Evolutionary conservation across 1,140 invertebrate genomes (phyloP).

Genomic region (Meloidogyne floridensis): DNA sequence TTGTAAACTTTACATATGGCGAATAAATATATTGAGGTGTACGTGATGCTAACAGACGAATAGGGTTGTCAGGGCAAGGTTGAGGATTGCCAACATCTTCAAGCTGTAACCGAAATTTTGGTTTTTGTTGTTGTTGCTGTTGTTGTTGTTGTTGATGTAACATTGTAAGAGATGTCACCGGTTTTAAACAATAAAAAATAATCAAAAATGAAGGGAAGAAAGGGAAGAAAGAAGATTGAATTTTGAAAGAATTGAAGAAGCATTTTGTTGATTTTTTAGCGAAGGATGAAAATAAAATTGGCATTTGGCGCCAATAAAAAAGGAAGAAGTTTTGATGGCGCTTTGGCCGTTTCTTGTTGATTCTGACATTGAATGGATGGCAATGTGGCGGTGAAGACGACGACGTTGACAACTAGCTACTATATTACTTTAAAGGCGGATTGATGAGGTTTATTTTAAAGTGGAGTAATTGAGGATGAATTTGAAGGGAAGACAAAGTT

Average conservation of each 20-base stretch:
- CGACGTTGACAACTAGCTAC: background rate
- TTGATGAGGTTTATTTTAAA: background rate
- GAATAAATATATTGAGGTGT: constrained; percentile 47
- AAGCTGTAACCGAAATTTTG: constrained; percentile 15
- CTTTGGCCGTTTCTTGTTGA: constrained; percentile 3
- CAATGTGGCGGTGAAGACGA: background rate
- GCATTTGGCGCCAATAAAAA: background rate
- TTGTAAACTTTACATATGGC: constrained; percentile 31
- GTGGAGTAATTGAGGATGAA: background rate
- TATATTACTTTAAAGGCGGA: background rate
- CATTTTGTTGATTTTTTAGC: background rate
- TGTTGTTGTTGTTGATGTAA: constrained; percentile 8
- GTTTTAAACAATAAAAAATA: constrained; percentile 1
- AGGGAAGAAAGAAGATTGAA: background rate
- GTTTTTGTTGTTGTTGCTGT: background rate
- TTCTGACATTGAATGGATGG: constrained; percentile 5
- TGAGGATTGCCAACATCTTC: constrained; percentile 21
- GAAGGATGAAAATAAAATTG: background rate
- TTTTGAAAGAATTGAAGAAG: background rate
- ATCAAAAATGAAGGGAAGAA: background rate
- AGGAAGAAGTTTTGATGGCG: background rate
- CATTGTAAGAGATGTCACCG: background rate
- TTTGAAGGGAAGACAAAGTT: background rate
- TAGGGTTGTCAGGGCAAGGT: constrained; percentile 43
- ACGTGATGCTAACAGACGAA: constrained; percentile 34